Evolutionary conservation across 2,113 vertebrate species (phyloP).

Genomic region (Dendropsophus ebraccatus): DNA sequence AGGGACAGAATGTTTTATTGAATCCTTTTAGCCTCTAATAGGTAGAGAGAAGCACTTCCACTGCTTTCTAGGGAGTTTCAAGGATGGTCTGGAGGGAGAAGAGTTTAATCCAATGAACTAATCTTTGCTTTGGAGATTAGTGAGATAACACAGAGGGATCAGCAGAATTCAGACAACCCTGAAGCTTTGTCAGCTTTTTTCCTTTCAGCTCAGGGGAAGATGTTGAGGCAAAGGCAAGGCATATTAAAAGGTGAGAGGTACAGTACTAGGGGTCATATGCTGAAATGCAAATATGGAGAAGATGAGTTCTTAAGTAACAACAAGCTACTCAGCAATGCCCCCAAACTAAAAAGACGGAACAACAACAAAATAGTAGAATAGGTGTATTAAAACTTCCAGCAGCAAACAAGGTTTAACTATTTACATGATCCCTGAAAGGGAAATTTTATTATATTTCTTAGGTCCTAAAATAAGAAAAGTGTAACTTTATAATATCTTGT

Average conservation of each 20-base stretch:
- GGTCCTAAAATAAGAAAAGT: not conserved
- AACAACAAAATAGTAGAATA: not conserved
- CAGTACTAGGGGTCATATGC: slow-evolving; percentile 31
- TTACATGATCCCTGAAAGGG: not conserved
- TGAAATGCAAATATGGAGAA: slow-evolving; percentile 17
- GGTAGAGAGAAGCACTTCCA: slow-evolving; percentile 67
- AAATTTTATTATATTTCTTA: not conserved
- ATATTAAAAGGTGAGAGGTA: slow-evolving; percentile 26
- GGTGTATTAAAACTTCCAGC: not conserved
- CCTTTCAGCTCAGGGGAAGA: slow-evolving; percentile 22
- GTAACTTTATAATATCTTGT: not conserved
- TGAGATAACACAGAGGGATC: slow-evolving; percentile 67
- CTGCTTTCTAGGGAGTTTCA: slow-evolving; percentile 69
- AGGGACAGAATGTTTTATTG: slow-evolving; percentile 75
- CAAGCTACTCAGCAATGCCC: no score
- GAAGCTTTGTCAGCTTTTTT: slow-evolving; percentile 48
- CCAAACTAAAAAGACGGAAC: not conserved
- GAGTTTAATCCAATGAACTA: slow-evolving; percentile 80
- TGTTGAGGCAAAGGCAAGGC: slow-evolving; percentile 17
- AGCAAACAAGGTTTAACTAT: not conserved
- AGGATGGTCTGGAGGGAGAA: slow-evolving; percentile 71
- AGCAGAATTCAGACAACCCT: slow-evolving; percentile 72
- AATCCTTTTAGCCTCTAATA: slow-evolving; percentile 72
- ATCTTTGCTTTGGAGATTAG: slow-evolving; percentile 80
- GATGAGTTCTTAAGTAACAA: not conserved